Conservation (phyloP, 2,113 vertebrate genomes). For the Dipodomys ordii region DNA sequence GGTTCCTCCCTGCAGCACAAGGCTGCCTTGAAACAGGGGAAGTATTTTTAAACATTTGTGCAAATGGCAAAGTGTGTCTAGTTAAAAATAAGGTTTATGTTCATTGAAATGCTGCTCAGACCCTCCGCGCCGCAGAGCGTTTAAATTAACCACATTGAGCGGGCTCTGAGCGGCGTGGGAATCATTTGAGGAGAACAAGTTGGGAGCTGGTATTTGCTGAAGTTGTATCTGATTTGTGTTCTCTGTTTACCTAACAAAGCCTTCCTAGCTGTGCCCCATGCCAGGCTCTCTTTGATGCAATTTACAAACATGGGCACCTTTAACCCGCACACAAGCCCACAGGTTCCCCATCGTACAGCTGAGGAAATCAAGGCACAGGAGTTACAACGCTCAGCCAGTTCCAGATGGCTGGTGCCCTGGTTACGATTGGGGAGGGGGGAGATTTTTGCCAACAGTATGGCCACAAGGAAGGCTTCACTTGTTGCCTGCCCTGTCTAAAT, state of each 20-base stretch:
- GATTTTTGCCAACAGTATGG: not conserved
- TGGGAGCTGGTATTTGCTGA: constrained; percentile 74
- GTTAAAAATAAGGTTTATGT: constrained; percentile 82
- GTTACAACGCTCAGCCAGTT: not conserved
- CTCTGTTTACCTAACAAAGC: constrained; percentile 50
- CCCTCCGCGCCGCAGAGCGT: constrained; percentile 42
- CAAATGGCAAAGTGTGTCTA: constrained; percentile 76
- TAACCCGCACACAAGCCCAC: fast-evolving
- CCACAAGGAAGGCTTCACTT: not conserved
- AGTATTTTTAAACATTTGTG: constrained; percentile 83
- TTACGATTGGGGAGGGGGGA: not conserved
- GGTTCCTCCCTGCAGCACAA: constrained; percentile 43
- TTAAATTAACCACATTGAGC: constrained; percentile 76
- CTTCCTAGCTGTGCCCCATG: not conserved
- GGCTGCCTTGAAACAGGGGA: constrained; percentile 57
- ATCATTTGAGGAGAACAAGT: constrained; percentile 62
- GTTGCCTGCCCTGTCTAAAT: not conserved
- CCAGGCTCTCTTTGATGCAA: not conserved
- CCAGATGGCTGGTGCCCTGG: not conserved
- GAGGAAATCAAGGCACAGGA: not conserved
- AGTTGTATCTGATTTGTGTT: constrained; percentile 51
- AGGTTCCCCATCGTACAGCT: not conserved
- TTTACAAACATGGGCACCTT: not conserved
- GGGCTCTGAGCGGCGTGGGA: constrained; percentile 49
- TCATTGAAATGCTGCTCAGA: constrained; percentile 79